Percentiles rank a stretch among this genome's conserved stretches.
phyloP scores from a whole-genome alignment of 2,888 invertebrate species.

The Tholera decimalis region DNA sequence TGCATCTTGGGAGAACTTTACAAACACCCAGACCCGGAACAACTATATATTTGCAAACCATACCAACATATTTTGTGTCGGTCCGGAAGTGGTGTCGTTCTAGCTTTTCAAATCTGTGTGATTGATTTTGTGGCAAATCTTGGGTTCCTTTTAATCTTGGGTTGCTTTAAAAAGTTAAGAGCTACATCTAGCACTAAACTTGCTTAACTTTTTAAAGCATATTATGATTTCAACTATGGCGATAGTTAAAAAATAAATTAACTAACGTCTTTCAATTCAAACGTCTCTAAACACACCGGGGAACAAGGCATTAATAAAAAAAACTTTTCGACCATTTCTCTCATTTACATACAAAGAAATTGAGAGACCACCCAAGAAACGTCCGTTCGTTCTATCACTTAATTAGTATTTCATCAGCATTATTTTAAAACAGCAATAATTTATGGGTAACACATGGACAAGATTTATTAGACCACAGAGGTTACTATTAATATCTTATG shows the following conservation, averaged over 20 bases:
- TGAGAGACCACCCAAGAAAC: constrained; percentile 53
- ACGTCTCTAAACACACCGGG: neutral
- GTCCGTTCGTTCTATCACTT: constrained; percentile 50
- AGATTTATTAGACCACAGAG: constrained; percentile 28
- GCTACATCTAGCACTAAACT: no score
- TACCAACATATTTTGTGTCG: no score
- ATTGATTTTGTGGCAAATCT: neutral
- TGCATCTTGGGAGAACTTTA: no score
- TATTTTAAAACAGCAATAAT: constrained; percentile 29
- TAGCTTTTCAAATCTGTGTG: no score
- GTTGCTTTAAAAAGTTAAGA: neutral
- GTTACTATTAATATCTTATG: constrained; percentile 19
- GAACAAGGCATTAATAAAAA: neutral
- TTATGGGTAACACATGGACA: constrained; percentile 17
- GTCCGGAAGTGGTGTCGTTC: no score
- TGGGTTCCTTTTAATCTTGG: neutral
- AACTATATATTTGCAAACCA: no score
- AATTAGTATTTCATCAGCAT: constrained; percentile 55
- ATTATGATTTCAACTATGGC: neutral
- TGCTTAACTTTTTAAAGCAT: neutral
- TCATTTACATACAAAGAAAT: constrained; percentile 58
- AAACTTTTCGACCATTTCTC: neutral
- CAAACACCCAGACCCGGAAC: no score
- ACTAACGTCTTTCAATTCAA: no score
- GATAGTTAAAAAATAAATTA: neutral